These are phyloP conservation scores for Dascillus cervinus DNA, from an alignment of 2,888 invertebrate species.

Conservation along the genomic window DNA sequence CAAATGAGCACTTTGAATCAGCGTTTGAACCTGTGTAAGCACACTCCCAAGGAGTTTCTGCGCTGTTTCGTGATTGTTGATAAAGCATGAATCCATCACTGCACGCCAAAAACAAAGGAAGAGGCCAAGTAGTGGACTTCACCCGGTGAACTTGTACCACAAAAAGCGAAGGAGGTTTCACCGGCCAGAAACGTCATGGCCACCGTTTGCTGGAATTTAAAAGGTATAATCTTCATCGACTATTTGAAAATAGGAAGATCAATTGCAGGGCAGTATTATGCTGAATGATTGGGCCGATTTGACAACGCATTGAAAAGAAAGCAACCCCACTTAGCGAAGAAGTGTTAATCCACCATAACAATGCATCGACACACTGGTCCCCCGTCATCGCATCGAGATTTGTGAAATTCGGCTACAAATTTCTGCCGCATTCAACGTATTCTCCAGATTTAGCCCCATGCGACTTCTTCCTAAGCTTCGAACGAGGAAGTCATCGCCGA, in stretches of 20 bases:
- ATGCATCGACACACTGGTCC: conserved; percentile 12
- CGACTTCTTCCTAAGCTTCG: too few relatives aligned
- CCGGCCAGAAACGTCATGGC: conserved; percentile 21
- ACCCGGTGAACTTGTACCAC: too few relatives aligned
- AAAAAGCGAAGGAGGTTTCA: conserved; percentile 18
- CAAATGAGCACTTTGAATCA: conserved; percentile 25
- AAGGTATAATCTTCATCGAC: conserved; percentile 16
- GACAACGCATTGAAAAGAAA: conserved; percentile 11
- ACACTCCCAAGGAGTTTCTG: conserved; percentile 28
- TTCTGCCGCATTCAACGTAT: too few relatives aligned
- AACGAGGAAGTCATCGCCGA: too few relatives aligned
- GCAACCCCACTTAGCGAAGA: conserved; percentile 12
- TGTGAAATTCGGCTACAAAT: too few relatives aligned
- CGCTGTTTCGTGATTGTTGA: conserved; percentile 30
- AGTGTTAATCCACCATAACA: conserved; percentile 20
- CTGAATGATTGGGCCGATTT: conserved; percentile 14
- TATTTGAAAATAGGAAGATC: conserved; percentile 16
- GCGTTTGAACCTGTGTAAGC: conserved; percentile 26
- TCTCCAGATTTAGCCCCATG: too few relatives aligned
- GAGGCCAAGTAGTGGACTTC: too few relatives aligned
- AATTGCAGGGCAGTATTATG: conserved; percentile 13
- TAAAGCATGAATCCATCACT: conserved; percentile 32
- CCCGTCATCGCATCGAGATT: too few relatives aligned
- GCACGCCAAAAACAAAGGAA: too few relatives aligned
- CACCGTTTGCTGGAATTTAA: conserved; percentile 20